These are phyloP conservation scores for Lota lota DNA, from an alignment of 2,113 vertebrate genomes.

Conservation along the genomic window DNA sequence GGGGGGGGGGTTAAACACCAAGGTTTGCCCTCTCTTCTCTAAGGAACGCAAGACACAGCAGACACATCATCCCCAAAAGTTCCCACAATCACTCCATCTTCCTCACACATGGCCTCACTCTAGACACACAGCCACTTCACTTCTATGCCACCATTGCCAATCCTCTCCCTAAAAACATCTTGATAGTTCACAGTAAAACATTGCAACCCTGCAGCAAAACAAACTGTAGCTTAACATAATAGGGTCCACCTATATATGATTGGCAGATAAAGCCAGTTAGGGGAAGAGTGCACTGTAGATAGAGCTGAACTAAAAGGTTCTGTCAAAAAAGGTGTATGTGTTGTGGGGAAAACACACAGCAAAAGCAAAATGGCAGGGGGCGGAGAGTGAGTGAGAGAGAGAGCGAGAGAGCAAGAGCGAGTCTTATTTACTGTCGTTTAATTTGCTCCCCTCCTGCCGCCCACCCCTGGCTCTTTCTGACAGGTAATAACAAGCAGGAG, in stretches of 20 bases:
- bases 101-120: not conserved
- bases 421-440: conserved; percentile 66
- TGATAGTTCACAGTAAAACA: too few relatives aligned
- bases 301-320: conserved; percentile 50
- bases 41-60: conserved; percentile 18
- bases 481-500: conserved; percentile 67
- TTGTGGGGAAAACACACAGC: conserved; percentile 26
- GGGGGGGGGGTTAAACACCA: conserved; percentile 20
- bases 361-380: conserved; percentile 30
- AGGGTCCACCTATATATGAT: conserved; percentile 41
- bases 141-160: too few relatives aligned
- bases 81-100: conserved; percentile 9
- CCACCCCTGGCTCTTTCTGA: conserved; percentile 61
- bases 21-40: conserved; percentile 28
- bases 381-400: conserved; percentile 24
- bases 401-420: conserved; percentile 38
- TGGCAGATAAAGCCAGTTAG: conserved; percentile 51
- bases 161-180: too few relatives aligned
- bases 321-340: conserved; percentile 44
- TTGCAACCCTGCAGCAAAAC: too few relatives aligned
- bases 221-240: conserved; percentile 39
- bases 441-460: conserved; percentile 57
- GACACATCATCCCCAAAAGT: conserved; percentile 36
- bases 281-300: conserved; percentile 40
- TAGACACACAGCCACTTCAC: not conserved